Percentiles rank a stretch among this genome's conserved stretches.
phyloP scores from a whole-genome alignment of 2,113 vertebrate genomes.

The Fregetta grallaria region DNA sequence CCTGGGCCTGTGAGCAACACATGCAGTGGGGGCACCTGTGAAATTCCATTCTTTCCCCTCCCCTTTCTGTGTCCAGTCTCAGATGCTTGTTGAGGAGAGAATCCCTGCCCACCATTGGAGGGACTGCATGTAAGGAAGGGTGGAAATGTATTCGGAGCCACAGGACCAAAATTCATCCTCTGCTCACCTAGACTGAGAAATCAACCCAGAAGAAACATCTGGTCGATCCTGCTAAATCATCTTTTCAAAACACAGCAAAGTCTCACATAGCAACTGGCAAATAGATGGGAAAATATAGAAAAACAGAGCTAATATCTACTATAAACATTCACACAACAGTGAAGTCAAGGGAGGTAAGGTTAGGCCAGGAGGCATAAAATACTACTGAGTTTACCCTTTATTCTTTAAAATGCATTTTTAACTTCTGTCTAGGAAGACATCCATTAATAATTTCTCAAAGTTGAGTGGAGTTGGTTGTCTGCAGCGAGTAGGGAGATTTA shows the following conservation, averaged over 20 bases:
- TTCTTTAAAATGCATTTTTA: background rate
- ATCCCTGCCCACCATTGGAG: background rate
- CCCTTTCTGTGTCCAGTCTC: background rate
- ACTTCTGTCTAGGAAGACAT: background rate
- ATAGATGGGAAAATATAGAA: background rate
- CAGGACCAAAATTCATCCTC: background rate
- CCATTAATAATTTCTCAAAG: background rate
- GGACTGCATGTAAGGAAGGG: background rate
- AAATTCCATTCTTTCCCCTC: background rate
- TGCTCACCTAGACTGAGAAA: background rate
- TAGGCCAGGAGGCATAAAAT: background rate
- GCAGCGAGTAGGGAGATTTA: background rate
- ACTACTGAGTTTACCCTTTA: background rate
- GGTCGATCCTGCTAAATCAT: background rate
- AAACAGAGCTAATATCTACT: background rate
- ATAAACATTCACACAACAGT: background rate
- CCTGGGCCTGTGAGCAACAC: background rate
- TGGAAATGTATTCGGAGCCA: background rate
- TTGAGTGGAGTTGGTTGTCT: background rate
- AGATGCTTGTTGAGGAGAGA: background rate
- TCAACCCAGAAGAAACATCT: background rate
- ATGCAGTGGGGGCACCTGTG: fast-evolving
- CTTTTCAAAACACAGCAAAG: background rate
- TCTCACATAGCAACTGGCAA: background rate
- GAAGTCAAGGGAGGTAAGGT: background rate